These are phyloP conservation scores for Anastrepha ludens DNA, from an alignment of 1,140 invertebrate genomes.

Conservation along the genomic window DNA sequence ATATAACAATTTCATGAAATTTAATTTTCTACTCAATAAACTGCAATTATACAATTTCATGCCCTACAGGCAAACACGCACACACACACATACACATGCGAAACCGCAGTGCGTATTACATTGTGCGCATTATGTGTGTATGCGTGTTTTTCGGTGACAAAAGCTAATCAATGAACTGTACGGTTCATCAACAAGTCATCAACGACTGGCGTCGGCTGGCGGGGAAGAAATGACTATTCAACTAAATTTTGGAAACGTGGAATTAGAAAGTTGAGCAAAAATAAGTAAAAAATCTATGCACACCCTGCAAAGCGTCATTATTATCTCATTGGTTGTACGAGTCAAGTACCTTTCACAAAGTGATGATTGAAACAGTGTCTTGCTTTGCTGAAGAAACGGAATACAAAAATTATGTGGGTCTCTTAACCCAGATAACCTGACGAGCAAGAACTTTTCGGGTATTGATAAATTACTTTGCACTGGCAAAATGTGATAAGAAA, in stretches of 20 bases:
- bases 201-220: not conserved
- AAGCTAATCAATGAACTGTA: not conserved
- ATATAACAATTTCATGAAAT: conserved; percentile 24
- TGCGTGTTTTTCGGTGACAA: not conserved
- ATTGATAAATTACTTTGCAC: too few relatives aligned
- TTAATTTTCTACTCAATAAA: conserved; percentile 53
- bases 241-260: conserved; percentile 1
- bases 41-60: conserved; percentile 50
- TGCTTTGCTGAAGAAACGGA: too few relatives aligned
- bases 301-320: not conserved
- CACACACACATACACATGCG: not conserved
- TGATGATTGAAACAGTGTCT: too few relatives aligned
- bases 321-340: not conserved
- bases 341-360: not conserved
- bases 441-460: too few relatives aligned
- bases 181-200: conserved; percentile 28
- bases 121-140: not conserved
- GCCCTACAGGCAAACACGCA: not conserved
- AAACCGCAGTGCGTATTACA: not conserved
- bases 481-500: too few relatives aligned
- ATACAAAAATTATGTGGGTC: too few relatives aligned
- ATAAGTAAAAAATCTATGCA: not conserved
- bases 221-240: conserved; percentile 13
- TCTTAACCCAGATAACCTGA: too few relatives aligned
- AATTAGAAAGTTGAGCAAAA: not conserved